Conservation (phyloP, 2,888 invertebrate species). For the Cybosia mesomella region DNA sequence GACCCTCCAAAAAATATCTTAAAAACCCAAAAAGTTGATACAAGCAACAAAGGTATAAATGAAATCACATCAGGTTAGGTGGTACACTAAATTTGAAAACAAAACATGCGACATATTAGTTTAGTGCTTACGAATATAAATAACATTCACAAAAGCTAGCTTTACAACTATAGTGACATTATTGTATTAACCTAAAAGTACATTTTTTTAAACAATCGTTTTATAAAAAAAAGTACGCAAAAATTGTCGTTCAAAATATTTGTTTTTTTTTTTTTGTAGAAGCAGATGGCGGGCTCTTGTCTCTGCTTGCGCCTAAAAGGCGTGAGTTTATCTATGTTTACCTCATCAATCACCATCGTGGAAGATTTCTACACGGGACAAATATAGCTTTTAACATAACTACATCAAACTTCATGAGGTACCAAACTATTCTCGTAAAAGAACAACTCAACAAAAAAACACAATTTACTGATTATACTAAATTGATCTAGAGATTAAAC, state of each 20-base stretch:
- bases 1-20: background rate
- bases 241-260: background rate
- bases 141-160: background rate
- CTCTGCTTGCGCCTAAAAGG: background rate
- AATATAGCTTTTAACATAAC: no score
- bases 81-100: background rate
- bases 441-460: no score
- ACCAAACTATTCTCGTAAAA: no score
- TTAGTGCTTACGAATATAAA: background rate
- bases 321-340: no score
- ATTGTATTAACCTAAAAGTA: background rate
- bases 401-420: no score
- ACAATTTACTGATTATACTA: no score
- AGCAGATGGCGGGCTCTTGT: background rate
- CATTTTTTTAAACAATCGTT: background rate
- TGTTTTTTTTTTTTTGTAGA: background rate
- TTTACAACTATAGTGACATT: background rate
- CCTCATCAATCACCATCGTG: no score
- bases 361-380: no score
- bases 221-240: background rate
- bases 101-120: slow-evolving; percentile 8
- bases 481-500: no score
- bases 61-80: background rate
- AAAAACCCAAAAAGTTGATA: background rate
- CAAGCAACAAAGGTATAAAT: background rate